These are phyloP conservation scores for Stramonita haemastoma DNA, from an alignment of 2,888 invertebrate genomes.

Conservation along the genomic window DNA sequence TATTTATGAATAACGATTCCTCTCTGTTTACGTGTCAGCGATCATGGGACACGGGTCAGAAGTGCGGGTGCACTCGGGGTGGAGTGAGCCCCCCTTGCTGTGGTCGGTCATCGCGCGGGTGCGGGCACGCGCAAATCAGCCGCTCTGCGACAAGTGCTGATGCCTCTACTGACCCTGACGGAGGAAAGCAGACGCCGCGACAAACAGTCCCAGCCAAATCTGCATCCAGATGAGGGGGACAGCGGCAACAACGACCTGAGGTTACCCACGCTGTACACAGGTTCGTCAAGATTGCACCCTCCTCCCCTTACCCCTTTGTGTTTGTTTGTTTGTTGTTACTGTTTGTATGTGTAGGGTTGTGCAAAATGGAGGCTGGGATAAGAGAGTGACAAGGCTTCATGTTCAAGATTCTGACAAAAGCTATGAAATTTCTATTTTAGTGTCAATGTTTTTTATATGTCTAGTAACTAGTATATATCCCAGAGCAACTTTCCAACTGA, in stretches of 20 bases:
- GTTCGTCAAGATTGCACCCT: not conserved
- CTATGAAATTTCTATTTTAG: too few relatives aligned
- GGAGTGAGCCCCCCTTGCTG: slow-evolving; percentile 55
- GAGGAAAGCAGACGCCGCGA: slow-evolving; percentile 35
- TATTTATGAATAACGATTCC: too few relatives aligned
- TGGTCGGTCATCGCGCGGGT: slow-evolving; percentile 54
- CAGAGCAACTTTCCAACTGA: too few relatives aligned
- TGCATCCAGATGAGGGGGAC: slow-evolving; percentile 25
- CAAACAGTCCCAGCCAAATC: not conserved
- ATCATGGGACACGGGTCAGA: slow-evolving; percentile 53
- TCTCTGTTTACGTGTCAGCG: slow-evolving; percentile 39
- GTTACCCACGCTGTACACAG: slow-evolving; percentile 24
- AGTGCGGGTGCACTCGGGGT: slow-evolving; percentile 52
- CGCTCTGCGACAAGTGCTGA: slow-evolving; percentile 53
- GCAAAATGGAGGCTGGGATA: too few relatives aligned
- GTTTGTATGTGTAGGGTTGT: too few relatives aligned
- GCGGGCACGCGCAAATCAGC: slow-evolving; percentile 53
- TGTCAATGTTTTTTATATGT: too few relatives aligned
- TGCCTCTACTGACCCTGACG: slow-evolving; percentile 51
- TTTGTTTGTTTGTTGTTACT: too few relatives aligned
- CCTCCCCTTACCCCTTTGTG: too few relatives aligned
- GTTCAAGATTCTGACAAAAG: too few relatives aligned
- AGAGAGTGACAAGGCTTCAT: too few relatives aligned
- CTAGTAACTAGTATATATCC: too few relatives aligned
- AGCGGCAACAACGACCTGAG: not conserved